These are phyloP conservation scores for Ahaetulla prasina DNA, from an alignment of 2,113 vertebrate species.

Conservation along the genomic window DNA sequence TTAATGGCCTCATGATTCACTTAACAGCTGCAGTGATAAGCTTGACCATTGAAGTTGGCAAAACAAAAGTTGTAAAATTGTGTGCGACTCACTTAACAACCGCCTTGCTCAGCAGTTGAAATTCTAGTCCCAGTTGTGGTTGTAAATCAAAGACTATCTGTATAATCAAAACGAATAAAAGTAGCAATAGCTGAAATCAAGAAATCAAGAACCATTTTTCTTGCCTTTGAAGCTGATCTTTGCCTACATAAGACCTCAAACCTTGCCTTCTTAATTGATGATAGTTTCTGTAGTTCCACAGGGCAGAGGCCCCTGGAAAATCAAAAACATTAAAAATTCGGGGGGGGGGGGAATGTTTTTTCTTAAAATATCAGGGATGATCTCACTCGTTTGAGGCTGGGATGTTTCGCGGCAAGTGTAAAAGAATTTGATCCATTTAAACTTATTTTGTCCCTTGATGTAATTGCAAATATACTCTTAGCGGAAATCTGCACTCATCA, in stretches of 20 bases:
- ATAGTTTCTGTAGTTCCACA: not conserved
- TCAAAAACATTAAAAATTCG: not conserved
- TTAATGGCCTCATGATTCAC: not conserved
- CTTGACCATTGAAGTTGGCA: not conserved
- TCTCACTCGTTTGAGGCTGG: not conserved
- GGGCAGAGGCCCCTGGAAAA: not conserved
- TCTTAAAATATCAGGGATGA: not conserved
- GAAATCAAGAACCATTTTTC: not conserved
- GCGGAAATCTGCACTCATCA: conserved; percentile 57
- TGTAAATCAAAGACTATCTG: too few relatives aligned
- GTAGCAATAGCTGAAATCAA: not conserved
- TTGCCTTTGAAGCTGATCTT: not conserved
- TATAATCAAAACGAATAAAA: not conserved
- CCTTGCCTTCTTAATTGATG: not conserved
- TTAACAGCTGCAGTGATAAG: not conserved
- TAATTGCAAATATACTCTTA: conserved; percentile 56
- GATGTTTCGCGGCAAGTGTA: not conserved
- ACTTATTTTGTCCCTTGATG: conserved; percentile 51
- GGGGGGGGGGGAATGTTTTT: not conserved
- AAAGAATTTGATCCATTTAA: not conserved
- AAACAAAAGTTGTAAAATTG: not conserved
- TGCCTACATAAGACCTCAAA: not conserved
- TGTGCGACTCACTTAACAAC: not conserved
- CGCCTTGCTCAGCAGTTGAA: not conserved
- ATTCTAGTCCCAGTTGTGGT: too few relatives aligned